A percentile compares a stretch with the other conserved stretches of the same genome.
These are phyloP conservation scores for Charanyca ferruginea DNA, from an alignment of 2,888 invertebrate species.

Conservation along the genomic window DNA sequence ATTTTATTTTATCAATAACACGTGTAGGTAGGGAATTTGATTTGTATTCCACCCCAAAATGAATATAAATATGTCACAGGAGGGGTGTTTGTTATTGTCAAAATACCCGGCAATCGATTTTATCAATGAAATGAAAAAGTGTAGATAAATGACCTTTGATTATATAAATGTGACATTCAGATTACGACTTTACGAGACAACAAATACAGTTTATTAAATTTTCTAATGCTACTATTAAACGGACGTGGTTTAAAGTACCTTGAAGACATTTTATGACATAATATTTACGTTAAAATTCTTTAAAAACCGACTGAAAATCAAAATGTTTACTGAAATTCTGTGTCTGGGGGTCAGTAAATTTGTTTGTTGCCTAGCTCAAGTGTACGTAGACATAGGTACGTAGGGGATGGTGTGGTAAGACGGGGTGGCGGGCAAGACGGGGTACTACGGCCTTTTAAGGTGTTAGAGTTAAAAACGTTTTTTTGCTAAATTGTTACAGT, in stretches of 20 bases:
- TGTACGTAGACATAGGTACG: too few species aligned
- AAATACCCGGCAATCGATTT: constrained; percentile 4
- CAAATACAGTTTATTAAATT: constrained; percentile 32
- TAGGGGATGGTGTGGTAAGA: too few species aligned
- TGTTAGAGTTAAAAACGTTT: too few species aligned
- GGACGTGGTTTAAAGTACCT: constrained; percentile 15
- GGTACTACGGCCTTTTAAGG: too few species aligned
- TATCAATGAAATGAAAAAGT: constrained; percentile 12
- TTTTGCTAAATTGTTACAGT: too few species aligned
- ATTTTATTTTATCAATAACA: constrained; percentile 46
- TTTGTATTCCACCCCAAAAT: constrained; percentile 18
- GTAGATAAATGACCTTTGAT: too few species aligned
- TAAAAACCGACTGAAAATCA: not conserved
- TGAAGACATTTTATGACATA: constrained; percentile 21
- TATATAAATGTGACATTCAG: not conserved
- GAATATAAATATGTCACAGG: constrained; percentile 12
- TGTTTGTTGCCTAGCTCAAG: too few species aligned
- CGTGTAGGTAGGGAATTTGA: constrained; percentile 7
- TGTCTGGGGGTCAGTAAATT: not conserved
- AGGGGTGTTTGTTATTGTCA: constrained; percentile 3
- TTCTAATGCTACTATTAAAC: constrained; percentile 19
- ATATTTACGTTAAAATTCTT: constrained; percentile 25
- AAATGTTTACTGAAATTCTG: too few species aligned
- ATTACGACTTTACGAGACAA: too few species aligned
- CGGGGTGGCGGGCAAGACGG: too few species aligned